Base-by-base conservation (phyloP, 2,113 vertebrate species). In the Noturus placidus region DNA sequence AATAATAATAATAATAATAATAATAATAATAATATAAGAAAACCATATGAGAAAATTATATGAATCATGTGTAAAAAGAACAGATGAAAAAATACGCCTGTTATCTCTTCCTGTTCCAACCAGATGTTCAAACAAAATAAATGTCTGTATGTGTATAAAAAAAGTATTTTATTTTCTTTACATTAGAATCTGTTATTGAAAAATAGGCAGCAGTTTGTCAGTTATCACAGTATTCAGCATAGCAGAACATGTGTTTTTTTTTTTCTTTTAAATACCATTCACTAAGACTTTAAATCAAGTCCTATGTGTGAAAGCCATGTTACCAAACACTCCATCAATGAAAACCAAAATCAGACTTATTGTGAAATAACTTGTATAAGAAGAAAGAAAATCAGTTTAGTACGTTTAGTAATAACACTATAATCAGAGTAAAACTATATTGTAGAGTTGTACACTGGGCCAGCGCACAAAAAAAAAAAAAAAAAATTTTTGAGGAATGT, bases 201-300 rank as follows among this genome's bases (percentile, higher is more conserved):
- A 46, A 54, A 54, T 6, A 5, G 2, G 20, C 38, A 50, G 42
- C 11, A 13, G 42, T 76, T 76, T 27, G 76, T 54, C 3, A 33
- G 4, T 56, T 56, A 56, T 8, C 42, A 46, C 42, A 46, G 42
- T 46, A 46, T 78, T 70, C 86, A 87, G 67, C 25, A n/a, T 54
- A 56, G 61, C 74, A 74, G 76, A 78, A 52, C 74, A 42, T 8
- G 42, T 5, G n/a, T n/a, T n/a, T n/a, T 38, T 79, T 54, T 56
- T 19, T 30, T 33, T 69, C 65, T 52, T 52, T 57, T 22, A 57
- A 80, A 77, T 65, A 87, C 52, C 38, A 59, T 86, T 82, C 35
- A 67, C 27, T 22, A 52, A 50, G 35, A 59, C 85, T 70, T 57
- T 83, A 83, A 91, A 87, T 90, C 72, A 87, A 59, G 38, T n/a